A percentile compares a stretch with the other conserved stretches of the same genome.
Evolutionary conservation across 1,140 invertebrate genomes (phyloP).

Genomic region (Pomacea maculata): DNA sequence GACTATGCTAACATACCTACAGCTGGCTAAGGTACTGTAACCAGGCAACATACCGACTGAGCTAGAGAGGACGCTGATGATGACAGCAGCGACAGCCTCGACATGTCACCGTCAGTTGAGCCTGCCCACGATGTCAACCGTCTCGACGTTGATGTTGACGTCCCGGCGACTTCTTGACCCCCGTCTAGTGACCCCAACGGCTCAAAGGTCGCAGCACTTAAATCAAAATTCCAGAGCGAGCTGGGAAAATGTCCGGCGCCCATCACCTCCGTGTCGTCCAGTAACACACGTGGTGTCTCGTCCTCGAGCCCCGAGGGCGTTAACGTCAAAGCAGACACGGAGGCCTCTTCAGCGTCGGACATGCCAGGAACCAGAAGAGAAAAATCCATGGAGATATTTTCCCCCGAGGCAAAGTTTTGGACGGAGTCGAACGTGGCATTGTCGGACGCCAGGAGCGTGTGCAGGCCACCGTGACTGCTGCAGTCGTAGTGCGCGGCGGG

Average conservation of each 20-base stretch:
- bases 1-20: too few relatives aligned
- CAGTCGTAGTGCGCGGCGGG: not conserved
- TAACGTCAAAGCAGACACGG: too few relatives aligned
- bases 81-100: not conserved
- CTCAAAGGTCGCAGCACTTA: not conserved
- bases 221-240: constrained; percentile 10
- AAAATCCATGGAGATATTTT: not conserved
- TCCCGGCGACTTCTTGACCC: not conserved
- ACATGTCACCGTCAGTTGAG: constrained; percentile 3
- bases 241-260: not conserved
- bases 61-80: constrained; percentile 4
- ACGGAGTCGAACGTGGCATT: constrained; percentile 11
- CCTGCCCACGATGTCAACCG: not conserved
- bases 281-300: too few relatives aligned
- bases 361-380: not conserved
- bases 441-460: not conserved
- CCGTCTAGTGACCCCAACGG: not conserved
- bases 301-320: too few relatives aligned
- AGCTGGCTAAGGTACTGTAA: too few relatives aligned
- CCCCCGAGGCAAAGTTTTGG: not conserved
- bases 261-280: too few relatives aligned
- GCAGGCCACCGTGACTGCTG: not conserved
- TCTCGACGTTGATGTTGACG: not conserved
- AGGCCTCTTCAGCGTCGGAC: too few relatives aligned
- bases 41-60: constrained; percentile 6